Evolutionary conservation across 2,797 vertebrate species (phyloP).

Genomic region (Lepus oiostolus): DNA sequence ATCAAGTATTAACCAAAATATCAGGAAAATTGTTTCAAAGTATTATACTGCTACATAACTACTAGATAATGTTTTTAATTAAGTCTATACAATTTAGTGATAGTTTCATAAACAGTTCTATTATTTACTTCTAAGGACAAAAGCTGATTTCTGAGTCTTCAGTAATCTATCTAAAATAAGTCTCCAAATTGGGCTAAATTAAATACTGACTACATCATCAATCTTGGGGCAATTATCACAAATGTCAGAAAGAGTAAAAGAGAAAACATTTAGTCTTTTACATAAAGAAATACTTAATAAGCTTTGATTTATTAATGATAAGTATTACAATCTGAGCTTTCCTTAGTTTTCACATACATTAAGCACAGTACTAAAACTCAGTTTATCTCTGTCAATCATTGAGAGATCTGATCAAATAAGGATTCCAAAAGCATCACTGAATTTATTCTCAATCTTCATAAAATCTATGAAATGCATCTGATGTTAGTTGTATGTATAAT

Average conservation of each 20-base stretch:
- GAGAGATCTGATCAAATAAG: conserved; percentile 7
- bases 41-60: neutral
- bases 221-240: neutral
- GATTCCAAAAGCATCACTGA: neutral
- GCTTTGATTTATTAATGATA: neutral
- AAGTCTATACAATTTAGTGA: neutral
- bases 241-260: neutral
- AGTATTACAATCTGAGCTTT: conserved; percentile 19
- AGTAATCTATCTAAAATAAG: neutral
- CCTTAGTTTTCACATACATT: neutral
- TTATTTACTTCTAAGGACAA: conserved; percentile 18
- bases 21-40: neutral
- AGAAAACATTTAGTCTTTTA: neutral
- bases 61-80: neutral
- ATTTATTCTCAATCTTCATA: neutral
- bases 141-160: neutral
- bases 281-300: neutral
- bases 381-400: neutral
- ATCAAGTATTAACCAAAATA: neutral
- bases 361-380: neutral
- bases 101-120: neutral
- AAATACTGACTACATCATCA: neutral
- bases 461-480: neutral
- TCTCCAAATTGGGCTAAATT: neutral
- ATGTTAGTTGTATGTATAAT: neutral